These are phyloP conservation scores for Galagoides demidoff DNA, from an alignment of 2,797 vertebrate genomes.

Conservation along the genomic window DNA sequence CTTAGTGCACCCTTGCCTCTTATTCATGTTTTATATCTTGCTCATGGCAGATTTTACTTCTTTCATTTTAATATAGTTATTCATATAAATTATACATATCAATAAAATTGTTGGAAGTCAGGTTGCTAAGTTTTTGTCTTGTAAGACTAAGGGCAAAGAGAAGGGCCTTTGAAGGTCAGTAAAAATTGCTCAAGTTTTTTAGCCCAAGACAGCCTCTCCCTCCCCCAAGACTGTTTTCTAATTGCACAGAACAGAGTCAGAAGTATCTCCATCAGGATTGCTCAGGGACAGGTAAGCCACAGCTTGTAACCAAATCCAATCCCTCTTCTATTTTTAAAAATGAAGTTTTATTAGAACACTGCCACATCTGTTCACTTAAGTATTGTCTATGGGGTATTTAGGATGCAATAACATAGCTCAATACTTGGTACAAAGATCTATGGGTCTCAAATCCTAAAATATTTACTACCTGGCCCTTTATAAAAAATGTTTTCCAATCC, in stretches of 20 bases:
- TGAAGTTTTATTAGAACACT: not conserved
- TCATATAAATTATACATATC: not conserved
- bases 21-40: not conserved
- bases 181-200: not conserved
- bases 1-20: not conserved
- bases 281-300: not conserved
- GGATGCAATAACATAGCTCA: not conserved
- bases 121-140: not conserved
- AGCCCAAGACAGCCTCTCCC: not conserved
- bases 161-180: not conserved
- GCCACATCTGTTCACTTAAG: not conserved
- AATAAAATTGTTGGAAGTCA: not conserved
- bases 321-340: not conserved
- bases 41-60: not conserved
- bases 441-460: not conserved
- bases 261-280: not conserved
- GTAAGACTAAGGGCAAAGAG: not conserved
- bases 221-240: not conserved
- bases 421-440: not conserved
- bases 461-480: not conserved
- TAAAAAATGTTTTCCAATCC: not conserved
- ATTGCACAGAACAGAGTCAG: not conserved
- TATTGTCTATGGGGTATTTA: not conserved
- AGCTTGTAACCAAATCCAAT: not conserved
- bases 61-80: not conserved